Evolutionary conservation across 2,797 vertebrate genomes (phyloP).

Genomic region (Coilia nasus): DNA sequence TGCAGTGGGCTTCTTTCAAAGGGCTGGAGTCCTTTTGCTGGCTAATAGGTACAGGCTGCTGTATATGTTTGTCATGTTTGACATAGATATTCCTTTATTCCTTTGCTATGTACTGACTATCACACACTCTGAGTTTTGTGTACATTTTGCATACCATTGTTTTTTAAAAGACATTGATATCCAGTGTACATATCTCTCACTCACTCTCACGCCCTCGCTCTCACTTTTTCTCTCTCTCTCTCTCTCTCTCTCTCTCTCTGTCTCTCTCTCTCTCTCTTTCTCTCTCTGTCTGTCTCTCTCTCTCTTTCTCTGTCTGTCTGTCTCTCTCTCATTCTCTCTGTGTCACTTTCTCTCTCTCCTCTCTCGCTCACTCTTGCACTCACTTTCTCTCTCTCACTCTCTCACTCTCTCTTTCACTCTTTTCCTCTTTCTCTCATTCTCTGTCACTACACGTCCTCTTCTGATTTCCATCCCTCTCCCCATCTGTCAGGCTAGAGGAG

Average conservation of each 20-base stretch:
- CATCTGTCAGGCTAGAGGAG: slow-evolving; percentile 77
- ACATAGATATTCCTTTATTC: no score
- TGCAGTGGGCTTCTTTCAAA: slow-evolving; percentile 88
- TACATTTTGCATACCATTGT: neutral
- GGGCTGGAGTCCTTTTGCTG: slow-evolving; percentile 80
- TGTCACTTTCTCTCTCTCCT: neutral
- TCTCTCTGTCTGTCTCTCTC: neutral
- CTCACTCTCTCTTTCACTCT: neutral
- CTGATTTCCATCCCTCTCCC: neutral
- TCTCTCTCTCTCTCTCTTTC: slow-evolving; percentile 20
- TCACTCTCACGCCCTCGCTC: no score
- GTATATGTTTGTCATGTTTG: neutral
- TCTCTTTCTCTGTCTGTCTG: neutral
- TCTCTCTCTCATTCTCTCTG: neutral
- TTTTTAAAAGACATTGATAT: neutral
- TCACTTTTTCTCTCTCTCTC: neutral
- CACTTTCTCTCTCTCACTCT: neutral
- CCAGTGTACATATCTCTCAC: neutral
- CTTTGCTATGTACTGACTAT: neutral
- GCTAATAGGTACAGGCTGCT: slow-evolving; percentile 71
- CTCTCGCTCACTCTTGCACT: neutral
- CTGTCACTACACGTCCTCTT: neutral
- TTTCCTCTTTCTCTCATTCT: neutral
- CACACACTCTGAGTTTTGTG: neutral
- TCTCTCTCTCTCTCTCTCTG: neutral